phyloP scores from a whole-genome alignment of 2,888 invertebrate genomes.

The Creontiades dilutus region DNA sequence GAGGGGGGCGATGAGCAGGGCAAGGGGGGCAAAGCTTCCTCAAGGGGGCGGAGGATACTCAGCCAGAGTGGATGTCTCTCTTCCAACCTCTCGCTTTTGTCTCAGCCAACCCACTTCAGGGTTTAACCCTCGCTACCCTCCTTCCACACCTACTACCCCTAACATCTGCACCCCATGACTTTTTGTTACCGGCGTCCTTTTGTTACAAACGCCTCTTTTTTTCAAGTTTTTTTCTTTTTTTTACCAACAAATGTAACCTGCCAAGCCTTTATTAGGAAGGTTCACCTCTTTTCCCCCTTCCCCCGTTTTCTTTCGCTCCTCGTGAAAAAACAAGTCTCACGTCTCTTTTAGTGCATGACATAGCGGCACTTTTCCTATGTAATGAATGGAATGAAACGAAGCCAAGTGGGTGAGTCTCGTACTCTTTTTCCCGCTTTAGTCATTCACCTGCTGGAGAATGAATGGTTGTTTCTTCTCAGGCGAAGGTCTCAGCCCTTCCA shows the following conservation, averaged over 20 bases:
- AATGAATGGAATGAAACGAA: not conserved
- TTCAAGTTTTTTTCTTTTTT: constrained; percentile 44
- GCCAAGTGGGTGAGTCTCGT: not conserved
- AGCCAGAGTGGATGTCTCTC: constrained; percentile 63
- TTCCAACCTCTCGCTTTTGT: constrained; percentile 59
- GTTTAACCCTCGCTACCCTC: not conserved
- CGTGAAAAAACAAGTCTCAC: not conserved
- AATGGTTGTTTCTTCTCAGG: no score
- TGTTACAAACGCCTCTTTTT: constrained; percentile 48
- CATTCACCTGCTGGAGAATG: no score
- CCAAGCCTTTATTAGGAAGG: constrained; percentile 59
- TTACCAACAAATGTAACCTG: constrained; percentile 56
- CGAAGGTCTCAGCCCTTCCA: no score
- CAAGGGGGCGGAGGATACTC: constrained; percentile 29
- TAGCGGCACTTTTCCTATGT: not conserved
- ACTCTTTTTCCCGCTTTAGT: no score
- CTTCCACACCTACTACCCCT: constrained; percentile 3
- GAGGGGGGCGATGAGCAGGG: not conserved
- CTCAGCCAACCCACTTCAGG: constrained; percentile 54
- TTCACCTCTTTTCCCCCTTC: constrained; percentile 38
- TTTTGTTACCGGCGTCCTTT: constrained; percentile 50
- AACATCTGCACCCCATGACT: constrained; percentile 25
- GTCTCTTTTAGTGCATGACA: not conserved
- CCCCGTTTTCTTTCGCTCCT: not conserved
- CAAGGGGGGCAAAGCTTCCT: not conserved